A percentile compares a stretch with the other conserved stretches of the same genome.
Evolutionary conservation across 2,888 invertebrate species (phyloP).

Genomic region (Empis livida): DNA sequence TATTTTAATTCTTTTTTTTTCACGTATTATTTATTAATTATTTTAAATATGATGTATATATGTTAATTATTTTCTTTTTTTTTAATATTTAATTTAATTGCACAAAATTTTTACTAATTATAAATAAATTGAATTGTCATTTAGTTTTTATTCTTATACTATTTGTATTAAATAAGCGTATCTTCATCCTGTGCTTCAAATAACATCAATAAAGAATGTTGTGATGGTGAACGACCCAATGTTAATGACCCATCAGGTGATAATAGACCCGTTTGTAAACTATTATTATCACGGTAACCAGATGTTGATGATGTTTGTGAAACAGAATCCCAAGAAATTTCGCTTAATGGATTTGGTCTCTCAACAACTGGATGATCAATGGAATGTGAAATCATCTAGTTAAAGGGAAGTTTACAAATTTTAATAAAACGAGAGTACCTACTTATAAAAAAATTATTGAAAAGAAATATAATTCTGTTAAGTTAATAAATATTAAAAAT

Average conservation of each 20-base stretch:
- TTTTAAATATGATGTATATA: too few species aligned
- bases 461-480: too few species aligned
- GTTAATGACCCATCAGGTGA: conserved; percentile 44
- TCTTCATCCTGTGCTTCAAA: conserved; percentile 77
- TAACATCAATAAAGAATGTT: conserved; percentile 61
- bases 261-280: conserved; percentile 34
- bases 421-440: too few species aligned
- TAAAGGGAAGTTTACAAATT: background rate
- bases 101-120: too few species aligned
- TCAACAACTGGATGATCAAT: conserved; percentile 18
- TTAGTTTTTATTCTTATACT: too few species aligned
- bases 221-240: conserved; percentile 55
- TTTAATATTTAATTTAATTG: too few species aligned
- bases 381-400: conserved; percentile 5
- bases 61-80: too few species aligned
- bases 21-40: too few species aligned
- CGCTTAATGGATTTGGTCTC: conserved; percentile 36
- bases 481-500: too few species aligned
- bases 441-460: too few species aligned
- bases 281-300: conserved; percentile 63
- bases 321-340: conserved; percentile 69
- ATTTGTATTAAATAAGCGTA: conserved; percentile 54
- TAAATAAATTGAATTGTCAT: too few species aligned
- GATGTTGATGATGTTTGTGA: conserved; percentile 79
- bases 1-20: too few species aligned